Base-by-base conservation (phyloP, 1,140 invertebrate species). In the Macrobrachium rosenbergii region DNA sequence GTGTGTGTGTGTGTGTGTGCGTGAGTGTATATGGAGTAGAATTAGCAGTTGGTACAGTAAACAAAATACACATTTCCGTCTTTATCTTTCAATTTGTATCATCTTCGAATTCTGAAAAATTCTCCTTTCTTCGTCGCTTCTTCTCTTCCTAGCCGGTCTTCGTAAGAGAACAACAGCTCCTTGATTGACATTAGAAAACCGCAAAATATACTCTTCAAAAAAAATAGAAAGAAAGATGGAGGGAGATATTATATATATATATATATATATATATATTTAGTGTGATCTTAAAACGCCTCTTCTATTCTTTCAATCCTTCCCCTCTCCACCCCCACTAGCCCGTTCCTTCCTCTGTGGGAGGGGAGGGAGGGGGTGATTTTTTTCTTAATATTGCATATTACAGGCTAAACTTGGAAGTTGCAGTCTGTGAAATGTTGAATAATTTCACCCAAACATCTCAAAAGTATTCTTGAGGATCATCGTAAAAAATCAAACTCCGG, bases 1-100 rank as follows among this genome's bases (percentile, higher is more conserved):
- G 23, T 76, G 73, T 76, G 73, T 76, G 73, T 76, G 73, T 76
- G 73, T 76, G 73, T 76, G 73, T 76, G 73, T 76, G 73, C 45
- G 23, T 76, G 73, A 0, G 23, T 76, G 73, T 76, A 12, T 76
- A 12, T 76, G 43, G 12, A 43, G 8, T n/a, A 19, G 23, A 19
- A 37, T 37, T 37, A 37, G 3, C 3, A 37, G 28, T 3, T 3
- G 3, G 1, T 37, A 37, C 28, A 37, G 28, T 37, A 37, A 37
- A 37, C 28, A 37, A 37, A 3, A 37, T 76, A 37, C 37, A 5
- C 21, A 45, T 76, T 12, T 76, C n/a, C 21, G n/a, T 76, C n/a
- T 28, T n/a, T 76, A n/a, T 76, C 8, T 76, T n/a, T 76, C n/a
- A 11, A 37, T 76, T 11, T 76, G 73, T 76, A 11, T 12, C 52